These are phyloP conservation scores for Bombus sylvicola DNA, from an alignment of 1,140 invertebrate species.

Conservation along the genomic window DNA sequence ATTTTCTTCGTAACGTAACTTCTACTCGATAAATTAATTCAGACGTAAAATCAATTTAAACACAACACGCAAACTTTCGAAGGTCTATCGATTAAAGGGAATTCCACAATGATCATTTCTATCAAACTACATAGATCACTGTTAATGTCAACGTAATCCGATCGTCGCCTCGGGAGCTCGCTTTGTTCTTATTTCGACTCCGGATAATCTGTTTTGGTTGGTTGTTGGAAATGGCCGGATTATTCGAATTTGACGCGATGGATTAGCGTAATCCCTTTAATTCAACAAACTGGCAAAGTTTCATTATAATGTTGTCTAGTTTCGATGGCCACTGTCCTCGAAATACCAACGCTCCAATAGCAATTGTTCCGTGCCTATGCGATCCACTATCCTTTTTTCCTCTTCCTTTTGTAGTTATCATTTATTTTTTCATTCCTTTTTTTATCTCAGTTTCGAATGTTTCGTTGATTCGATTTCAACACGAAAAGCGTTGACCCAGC, in stretches of 20 bases:
- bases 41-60: not conserved
- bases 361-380: not conserved
- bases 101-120: not conserved
- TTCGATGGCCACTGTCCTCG: not conserved
- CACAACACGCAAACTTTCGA: not conserved
- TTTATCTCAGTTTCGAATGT: not conserved
- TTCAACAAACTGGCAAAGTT: constrained; percentile 21
- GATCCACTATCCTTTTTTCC: not conserved
- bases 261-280: constrained; percentile 34
- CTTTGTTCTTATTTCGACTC: constrained; percentile 9
- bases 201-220: constrained; percentile 15
- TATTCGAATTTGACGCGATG: constrained; percentile 28
- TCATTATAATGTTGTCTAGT: not conserved
- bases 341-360: not conserved
- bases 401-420: not conserved
- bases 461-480: constrained; percentile 19
- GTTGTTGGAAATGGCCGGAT: constrained; percentile 4
- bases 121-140: not conserved
- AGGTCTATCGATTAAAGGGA: too few species aligned
- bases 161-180: not conserved
- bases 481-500: not conserved
- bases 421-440: not conserved
- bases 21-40: not conserved
- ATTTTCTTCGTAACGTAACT: not conserved
- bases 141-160: not conserved